Percentiles rank a stretch among this genome's conserved stretches.
Evolutionary conservation across 2,113 vertebrate genomes (phyloP).

Genomic region (Phaetusa simplex): DNA sequence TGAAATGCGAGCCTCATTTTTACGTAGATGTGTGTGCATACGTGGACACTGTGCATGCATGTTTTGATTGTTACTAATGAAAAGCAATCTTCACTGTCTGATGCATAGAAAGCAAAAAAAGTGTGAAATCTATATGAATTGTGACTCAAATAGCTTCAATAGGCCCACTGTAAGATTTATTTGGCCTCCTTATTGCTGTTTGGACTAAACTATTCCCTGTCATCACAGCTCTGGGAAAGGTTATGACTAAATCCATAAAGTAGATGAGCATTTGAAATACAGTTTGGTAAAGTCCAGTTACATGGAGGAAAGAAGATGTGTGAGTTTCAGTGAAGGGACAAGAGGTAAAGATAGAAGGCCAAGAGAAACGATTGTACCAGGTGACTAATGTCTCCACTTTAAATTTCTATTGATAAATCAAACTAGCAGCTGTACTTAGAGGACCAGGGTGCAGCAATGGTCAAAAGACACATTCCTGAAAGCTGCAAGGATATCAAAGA

Average conservation of each 20-base stretch:
- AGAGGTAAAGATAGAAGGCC: background rate
- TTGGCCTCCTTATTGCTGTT: background rate
- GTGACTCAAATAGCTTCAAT: background rate
- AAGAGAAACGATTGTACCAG: background rate
- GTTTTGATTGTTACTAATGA: background rate
- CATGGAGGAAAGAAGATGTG: background rate
- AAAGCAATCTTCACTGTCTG: background rate
- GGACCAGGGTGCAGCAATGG: background rate
- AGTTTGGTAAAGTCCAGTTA: background rate
- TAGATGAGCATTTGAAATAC: background rate
- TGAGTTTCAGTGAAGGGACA: background rate
- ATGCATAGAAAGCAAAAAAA: background rate
- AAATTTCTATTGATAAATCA: background rate
- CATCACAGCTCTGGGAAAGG: background rate
- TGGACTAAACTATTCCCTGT: background rate
- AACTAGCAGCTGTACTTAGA: background rate
- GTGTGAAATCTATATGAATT: background rate
- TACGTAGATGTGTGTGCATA: fast-evolving
- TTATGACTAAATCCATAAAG: background rate
- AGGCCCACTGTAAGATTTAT: background rate
- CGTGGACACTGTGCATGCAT: background rate
- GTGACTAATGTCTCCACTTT: background rate
- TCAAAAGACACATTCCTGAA: background rate
- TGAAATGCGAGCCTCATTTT: background rate
- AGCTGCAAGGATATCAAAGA: background rate